These are phyloP conservation scores for Listrodromus nycthemerus DNA, from an alignment of 2,888 invertebrate genomes.

Conservation along the genomic window DNA sequence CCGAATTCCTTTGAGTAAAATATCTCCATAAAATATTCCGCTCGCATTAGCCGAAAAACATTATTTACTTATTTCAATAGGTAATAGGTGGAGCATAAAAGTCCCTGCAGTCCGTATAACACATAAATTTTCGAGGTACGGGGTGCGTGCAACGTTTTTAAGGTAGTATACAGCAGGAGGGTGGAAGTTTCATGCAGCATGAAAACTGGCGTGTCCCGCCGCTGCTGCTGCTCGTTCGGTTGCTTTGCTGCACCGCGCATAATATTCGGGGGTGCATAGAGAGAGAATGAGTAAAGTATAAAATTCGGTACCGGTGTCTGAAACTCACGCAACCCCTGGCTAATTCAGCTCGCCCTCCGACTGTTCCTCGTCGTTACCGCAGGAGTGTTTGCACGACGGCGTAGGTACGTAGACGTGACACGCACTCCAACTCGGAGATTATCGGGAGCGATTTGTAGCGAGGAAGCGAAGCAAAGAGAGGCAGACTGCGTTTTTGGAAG, in stretches of 20 bases:
- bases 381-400: constrained; percentile 17
- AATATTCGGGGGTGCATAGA: constrained; percentile 51
- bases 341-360: constrained; percentile 35
- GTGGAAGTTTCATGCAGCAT: constrained; percentile 59
- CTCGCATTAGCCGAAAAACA: background rate
- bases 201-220: constrained; percentile 52
- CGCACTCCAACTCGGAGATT: constrained; percentile 70
- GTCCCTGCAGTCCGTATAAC: constrained; percentile 16
- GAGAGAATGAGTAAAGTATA: constrained; percentile 26
- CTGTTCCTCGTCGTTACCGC: constrained; percentile 47
- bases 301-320: constrained; percentile 25
- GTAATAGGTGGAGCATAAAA: background rate
- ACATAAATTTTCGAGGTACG: constrained; percentile 25
- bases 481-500: background rate
- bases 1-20: constrained; percentile 1
- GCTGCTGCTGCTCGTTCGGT: constrained; percentile 10
- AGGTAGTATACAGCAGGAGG: constrained; percentile 12
- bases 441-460: constrained; percentile 68
- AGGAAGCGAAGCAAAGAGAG: constrained; percentile 52
- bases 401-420: constrained; percentile 69
- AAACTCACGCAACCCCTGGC: constrained; percentile 63
- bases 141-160: constrained; percentile 37
- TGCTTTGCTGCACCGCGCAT: constrained; percentile 33
- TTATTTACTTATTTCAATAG: background rate
- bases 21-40: background rate